These are phyloP conservation scores for Biston stratarius DNA, from an alignment of 2,888 invertebrate genomes.

Conservation along the genomic window DNA sequence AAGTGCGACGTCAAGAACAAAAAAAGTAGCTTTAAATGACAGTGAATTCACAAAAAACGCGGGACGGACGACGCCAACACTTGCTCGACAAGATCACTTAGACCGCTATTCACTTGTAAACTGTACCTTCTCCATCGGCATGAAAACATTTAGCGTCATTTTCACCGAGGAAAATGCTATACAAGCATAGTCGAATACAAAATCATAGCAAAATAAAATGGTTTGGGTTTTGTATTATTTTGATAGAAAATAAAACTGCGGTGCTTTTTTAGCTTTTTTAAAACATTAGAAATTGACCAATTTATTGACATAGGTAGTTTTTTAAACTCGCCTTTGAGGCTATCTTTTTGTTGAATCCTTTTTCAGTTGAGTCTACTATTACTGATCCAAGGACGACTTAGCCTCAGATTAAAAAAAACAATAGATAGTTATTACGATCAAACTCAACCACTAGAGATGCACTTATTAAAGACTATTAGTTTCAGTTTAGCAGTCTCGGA, in stretches of 20 bases:
- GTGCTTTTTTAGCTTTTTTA: too few species aligned
- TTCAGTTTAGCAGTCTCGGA: background rate
- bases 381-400: too few species aligned
- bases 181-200: constrained; percentile 38
- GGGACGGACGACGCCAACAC: too few species aligned
- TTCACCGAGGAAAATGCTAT: constrained; percentile 46
- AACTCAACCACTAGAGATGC: constrained; percentile 14
- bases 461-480: constrained; percentile 12
- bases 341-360: too few species aligned
- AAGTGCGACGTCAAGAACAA: too few species aligned
- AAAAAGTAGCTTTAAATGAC: too few species aligned
- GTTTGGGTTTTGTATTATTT: constrained; percentile 6
- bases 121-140: constrained; percentile 10
- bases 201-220: constrained; percentile 16
- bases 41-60: too few species aligned
- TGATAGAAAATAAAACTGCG: too few species aligned
- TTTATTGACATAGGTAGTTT: background rate
- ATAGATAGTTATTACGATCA: background rate
- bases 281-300: background rate
- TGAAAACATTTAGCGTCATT: constrained; percentile 47
- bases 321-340: too few species aligned
- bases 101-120: constrained; percentile 6
- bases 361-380: too few species aligned
- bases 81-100: too few species aligned
- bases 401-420: too few species aligned